Conservation (phyloP, 2,797 vertebrate genomes). For the Scyliorhinus canicula region DNA sequence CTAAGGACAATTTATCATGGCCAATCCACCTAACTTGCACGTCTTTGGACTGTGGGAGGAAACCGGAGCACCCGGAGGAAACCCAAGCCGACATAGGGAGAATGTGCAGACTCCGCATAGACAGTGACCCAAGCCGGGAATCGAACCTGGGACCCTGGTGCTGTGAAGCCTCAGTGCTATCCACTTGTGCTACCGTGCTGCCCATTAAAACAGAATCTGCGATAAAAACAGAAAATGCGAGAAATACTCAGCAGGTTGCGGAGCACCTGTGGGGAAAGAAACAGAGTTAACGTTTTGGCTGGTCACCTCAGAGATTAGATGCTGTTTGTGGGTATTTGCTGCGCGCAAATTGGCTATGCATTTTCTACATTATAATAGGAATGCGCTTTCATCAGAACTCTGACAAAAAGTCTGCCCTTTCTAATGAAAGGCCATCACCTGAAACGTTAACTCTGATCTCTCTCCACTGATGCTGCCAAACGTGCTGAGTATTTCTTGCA, state of each 20-base stretch:
- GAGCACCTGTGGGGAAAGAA: neutral
- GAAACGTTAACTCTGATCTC: neutral
- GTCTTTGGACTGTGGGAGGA: too few relatives aligned
- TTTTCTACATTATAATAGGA: neutral
- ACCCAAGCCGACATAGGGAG: too few relatives aligned
- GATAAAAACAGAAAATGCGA: neutral
- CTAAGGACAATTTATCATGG: too few relatives aligned
- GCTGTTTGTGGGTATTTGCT: neutral
- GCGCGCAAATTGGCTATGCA: neutral
- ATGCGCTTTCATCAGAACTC: neutral
- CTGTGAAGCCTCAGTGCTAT: too few relatives aligned
- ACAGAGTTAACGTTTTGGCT: neutral
- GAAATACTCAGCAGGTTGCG: neutral
- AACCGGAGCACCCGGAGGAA: too few relatives aligned
- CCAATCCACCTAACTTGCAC: too few relatives aligned
- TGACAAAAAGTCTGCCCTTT: neutral
- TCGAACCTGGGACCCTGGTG: too few relatives aligned
- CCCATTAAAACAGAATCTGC: too few relatives aligned
- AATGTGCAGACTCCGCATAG: too few relatives aligned
- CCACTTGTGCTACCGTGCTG: too few relatives aligned
- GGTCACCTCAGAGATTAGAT: neutral
- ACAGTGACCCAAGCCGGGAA: too few relatives aligned
- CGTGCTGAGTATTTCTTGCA: neutral
- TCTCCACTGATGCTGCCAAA: neutral
- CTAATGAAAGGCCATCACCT: neutral